Evolutionary conservation across 2,888 invertebrate genomes (phyloP), one percentile per base, ranked within the genome.

Genomic region (Germaria angustata): DNA sequence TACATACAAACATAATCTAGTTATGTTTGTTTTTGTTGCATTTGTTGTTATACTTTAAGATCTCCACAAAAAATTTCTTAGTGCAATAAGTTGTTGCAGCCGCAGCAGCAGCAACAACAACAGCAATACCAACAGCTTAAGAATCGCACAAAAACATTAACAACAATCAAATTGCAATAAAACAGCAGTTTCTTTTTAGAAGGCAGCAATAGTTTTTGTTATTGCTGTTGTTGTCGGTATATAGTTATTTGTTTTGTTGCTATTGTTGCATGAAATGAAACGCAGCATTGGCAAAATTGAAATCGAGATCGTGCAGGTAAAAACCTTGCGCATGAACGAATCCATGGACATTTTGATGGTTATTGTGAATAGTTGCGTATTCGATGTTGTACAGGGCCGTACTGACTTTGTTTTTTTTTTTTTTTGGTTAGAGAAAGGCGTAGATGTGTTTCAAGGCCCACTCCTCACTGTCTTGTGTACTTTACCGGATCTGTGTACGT

Each of bases 271-370:
- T 69, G 22, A 68, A 63, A 46, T 65, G 63, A 80, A 57, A 72
- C 73, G 63, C 63, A 57, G 59, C 53, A 72, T 73, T 73, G 46
- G 68, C 71, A 61, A 72, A n/a, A 79, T 73, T 78, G 84, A 81
- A 82, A 82, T 82, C 82, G 82, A 82, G 82, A 82, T 82, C 82
- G 78, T 82, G 79, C 82, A 79, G 79, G 78, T 68, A 86, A 87
- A 89, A 89, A 89, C 89, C 89, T 89, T 89, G 89, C 89, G 89
- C 89, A 89, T 89, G 89, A 89, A 90, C 89, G 88, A 87, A 88
- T 89, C 89, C 89, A 89, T 90, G 89, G 89, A 89, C 89, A 88
- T 82, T 82, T 84, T 59, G 81, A 46, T 84, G 72, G 57, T 75
- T 78, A 82, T 79, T 78, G 69, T 73, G 55, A 81, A 73, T 63